Evolutionary conservation across 2,888 invertebrate species (phyloP), one percentile per base, ranked within the genome.

Genomic region (Minunthozetes semirufus): DNA sequence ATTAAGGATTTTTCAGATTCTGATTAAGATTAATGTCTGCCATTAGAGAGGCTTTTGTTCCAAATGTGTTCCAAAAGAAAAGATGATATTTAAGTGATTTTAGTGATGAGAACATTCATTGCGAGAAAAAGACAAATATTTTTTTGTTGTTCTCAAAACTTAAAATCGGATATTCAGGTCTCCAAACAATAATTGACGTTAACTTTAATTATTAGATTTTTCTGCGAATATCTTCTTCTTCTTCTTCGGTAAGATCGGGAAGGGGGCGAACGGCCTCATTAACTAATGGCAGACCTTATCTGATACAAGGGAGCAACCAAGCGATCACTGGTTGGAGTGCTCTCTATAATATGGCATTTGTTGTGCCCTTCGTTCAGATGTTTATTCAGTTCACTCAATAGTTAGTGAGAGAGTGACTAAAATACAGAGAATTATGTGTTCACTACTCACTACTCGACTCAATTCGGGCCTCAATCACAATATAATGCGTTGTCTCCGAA

Each of bases 261-360:
- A 33, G 13, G 4, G 48, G 70, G 70, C n/a, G 25, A 42, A 66
- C 38, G 70, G 25, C 42, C 70, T 70, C 70, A 70, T 70, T 70
- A 70, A 48, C 70, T 70, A 70, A 70, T 70, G 70, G 70, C 48
- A 70, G 17, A 8, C 33, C 63, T 70, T 70, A 70, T 70, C 70
- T 48, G 70, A 70, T 70, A 4, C 8, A 46, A 38, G 42, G 8
- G 48, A 70, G 70, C 70, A 48, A 48, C 70, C 38, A 27, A 46
- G 70, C 70, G 70, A 48, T 48, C n/a, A 42, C 68, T 68, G 22
- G 70, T 46, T n/a, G 15, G 42, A 42, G 59, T 59, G 19, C n/a
- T 63, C 46, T 42, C n/a, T 33, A 25, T 70, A 48, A 46, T 70
- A 70, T 70, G 70, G 70, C 42, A 70, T 70, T 70, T 70, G 70